Evolutionary conservation across 2,113 vertebrate species (phyloP), one percentile per base, ranked within the genome.

Genomic region (Xenopus tropicalis): DNA sequence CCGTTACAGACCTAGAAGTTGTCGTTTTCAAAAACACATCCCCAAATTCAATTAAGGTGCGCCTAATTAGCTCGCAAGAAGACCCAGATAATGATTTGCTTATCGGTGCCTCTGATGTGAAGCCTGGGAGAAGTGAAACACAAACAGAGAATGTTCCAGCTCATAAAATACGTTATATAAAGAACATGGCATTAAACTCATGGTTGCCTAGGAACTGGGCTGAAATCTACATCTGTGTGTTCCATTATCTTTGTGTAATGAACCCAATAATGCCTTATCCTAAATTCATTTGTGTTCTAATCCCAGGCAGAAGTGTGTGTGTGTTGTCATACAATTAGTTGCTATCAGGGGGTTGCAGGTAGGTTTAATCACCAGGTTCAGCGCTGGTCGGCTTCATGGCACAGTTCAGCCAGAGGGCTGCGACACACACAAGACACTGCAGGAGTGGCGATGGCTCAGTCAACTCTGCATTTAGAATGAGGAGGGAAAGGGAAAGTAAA

Each of bases 181-280:
- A 85, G 86, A 92, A 85, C 79, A 82, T 80, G 80, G 79, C 82
- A 66, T 86, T 87, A 88, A 88, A 84, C 85, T 80, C 86, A 79
- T 79, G 79, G 94, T 96, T 96, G 91, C 94, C 84, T 90, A 84
- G 94, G 89, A 93, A 94, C 94, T 82, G 80, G 78, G 78, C 66
- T 77, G 70, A 79, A 85, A 76, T 79, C 69, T 87, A 84, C 75
- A 77, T 89, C 82, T 83, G 78, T 82, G 81, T 86, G 81, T 81
- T 77, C 84, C 84, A 87, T 92, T 92, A 89, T 93, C 82, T 79
- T 85, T 91, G 86, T 90, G 89, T 84, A 90, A 83, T 88, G 83
- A 87, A 87, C 87, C 79, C 74, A 3, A 8, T 56, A 51, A 59
- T 51, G 69, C 44, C 16, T 29, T 59, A 7, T 7, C 43, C 20